These are phyloP conservation scores for Archilochus colubris DNA, from an alignment of 2,113 vertebrate species.

Conservation along the genomic window DNA sequence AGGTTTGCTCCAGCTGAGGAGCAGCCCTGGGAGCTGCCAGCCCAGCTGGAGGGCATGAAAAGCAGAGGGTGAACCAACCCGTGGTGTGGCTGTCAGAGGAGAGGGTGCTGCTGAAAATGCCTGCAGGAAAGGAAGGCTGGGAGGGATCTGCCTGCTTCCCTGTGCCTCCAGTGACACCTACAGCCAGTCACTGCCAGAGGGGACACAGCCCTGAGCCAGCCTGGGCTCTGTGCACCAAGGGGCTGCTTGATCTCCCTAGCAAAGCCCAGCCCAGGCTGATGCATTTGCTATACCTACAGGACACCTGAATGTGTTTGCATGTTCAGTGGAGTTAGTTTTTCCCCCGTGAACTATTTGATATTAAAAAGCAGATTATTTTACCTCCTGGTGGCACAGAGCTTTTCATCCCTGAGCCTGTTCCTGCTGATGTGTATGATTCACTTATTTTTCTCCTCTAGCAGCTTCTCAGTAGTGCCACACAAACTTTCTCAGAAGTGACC, in stretches of 20 bases:
- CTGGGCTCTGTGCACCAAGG: too few species aligned
- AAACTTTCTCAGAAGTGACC: not conserved
- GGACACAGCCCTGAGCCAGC: too few species aligned
- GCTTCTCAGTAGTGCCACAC: not conserved
- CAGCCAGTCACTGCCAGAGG: not conserved
- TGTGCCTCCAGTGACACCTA: conserved; percentile 71
- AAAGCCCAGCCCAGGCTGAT: not conserved
- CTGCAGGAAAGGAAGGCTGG: not conserved
- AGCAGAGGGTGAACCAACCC: not conserved
- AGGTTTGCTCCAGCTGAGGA: not conserved
- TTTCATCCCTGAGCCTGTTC: not conserved
- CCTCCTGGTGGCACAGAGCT: not conserved
- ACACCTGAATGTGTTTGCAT: not conserved
- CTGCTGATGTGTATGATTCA: too few species aligned
- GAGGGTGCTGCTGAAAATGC: not conserved
- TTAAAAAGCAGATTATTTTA: not conserved
- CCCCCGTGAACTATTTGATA: not conserved
- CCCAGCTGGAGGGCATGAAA: not conserved
- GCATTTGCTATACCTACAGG: rapidly evolving
- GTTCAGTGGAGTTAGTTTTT: not conserved
- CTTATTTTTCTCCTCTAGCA: not conserved
- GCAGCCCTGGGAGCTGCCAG: not conserved
- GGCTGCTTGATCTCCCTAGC: not conserved
- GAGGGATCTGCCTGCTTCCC: not conserved
- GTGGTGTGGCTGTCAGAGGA: not conserved